A percentile compares a stretch with the other conserved stretches of the same genome.
These are phyloP conservation scores for Stenopsyche tienmushanensis DNA, from an alignment of 1,140 invertebrate species.

Conservation along the genomic window DNA sequence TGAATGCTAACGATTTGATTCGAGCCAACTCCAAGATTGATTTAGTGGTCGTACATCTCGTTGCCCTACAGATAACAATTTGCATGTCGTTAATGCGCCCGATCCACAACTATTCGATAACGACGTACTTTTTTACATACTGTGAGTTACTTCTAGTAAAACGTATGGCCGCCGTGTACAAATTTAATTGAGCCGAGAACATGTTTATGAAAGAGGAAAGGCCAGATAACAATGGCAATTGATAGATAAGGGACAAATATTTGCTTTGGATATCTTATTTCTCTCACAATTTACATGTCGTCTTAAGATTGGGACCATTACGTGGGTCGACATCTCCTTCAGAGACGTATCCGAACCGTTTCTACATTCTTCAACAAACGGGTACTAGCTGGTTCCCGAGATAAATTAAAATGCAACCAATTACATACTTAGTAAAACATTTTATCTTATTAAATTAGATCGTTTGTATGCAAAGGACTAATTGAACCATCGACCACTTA, in stretches of 20 bases:
- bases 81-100: constrained; percentile 20
- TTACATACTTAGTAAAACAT: background rate
- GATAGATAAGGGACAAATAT: constrained; percentile 25
- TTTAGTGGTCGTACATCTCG: background rate
- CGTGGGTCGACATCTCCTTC: no score
- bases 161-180: background rate
- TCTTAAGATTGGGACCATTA: background rate
- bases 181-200: constrained; percentile 10
- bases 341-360: no score
- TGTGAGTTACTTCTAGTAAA: background rate
- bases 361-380: background rate
- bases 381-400: background rate
- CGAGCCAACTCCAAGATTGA: no score
- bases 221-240: constrained; percentile 25
- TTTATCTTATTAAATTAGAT: background rate
- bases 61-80: constrained; percentile 1
- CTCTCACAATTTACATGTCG: constrained; percentile 6
- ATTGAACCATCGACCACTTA: no score
- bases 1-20: no score
- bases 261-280: constrained; percentile 10
- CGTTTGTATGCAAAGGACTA: no score
- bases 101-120: constrained; percentile 18
- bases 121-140: constrained; percentile 14
- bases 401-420: background rate
- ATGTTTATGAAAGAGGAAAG: constrained; percentile 4